A percentile compares a stretch with the other conserved stretches of the same genome.
Conservation (phyloP, 1,140 invertebrate species). For the Ephestia elutella region DNA sequence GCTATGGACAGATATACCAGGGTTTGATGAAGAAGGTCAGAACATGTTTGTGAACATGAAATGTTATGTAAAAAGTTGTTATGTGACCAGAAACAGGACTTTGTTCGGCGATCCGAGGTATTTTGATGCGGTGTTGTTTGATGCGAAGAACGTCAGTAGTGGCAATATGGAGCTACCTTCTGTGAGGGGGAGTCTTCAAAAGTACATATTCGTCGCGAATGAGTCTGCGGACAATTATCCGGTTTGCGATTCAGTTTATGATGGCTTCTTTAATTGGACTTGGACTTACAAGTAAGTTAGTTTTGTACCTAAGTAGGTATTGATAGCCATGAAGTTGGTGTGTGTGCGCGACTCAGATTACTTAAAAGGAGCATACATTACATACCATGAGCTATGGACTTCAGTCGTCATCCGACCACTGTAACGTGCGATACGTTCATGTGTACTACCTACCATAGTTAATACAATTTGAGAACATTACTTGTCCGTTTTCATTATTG, state of each 20-base stretch:
- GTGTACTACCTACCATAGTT: no score
- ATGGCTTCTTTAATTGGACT: constrained; percentile 78
- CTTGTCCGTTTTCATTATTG: no score
- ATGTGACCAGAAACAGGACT: constrained; percentile 44
- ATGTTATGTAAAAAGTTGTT: constrained; percentile 45
- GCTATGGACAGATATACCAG: constrained; percentile 36
- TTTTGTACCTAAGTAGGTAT: no score
- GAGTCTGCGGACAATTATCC: constrained; percentile 58
- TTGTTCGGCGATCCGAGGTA: constrained; percentile 44
- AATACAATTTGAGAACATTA: no score
- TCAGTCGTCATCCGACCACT: no score
- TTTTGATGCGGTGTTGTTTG: constrained; percentile 64
- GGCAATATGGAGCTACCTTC: constrained; percentile 25
- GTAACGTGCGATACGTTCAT: no score
- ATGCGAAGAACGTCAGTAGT: constrained; percentile 37
- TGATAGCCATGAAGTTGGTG: no score
- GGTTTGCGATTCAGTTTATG: constrained; percentile 43
- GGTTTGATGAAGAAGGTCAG: constrained; percentile 35
- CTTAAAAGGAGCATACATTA: no score
- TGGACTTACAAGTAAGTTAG: constrained; percentile 75
- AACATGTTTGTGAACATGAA: constrained; percentile 32
- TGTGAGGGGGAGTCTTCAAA: constrained; percentile 41
- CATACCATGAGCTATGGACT: no score
- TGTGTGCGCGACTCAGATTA: no score
- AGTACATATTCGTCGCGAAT: constrained; percentile 67